phyloP scores from a whole-genome alignment of 1,140 invertebrate species.

The Drosophila asahinai region DNA sequence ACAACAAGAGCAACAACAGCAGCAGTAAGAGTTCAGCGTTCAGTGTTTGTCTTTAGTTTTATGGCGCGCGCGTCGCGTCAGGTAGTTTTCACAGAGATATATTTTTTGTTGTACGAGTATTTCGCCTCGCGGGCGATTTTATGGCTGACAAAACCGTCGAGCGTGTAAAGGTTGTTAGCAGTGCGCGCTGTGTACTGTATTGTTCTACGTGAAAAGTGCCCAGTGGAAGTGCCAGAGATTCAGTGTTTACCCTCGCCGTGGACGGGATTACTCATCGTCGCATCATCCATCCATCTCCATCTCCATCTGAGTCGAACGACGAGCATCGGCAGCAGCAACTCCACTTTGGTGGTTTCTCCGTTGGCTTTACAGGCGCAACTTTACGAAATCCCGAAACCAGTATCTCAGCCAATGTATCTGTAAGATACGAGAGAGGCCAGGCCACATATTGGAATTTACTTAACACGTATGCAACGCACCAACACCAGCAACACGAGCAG shows the following conservation, averaged over 20 bases:
- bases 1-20: constrained; percentile 40
- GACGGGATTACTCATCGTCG: constrained; percentile 55
- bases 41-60: constrained; percentile 72
- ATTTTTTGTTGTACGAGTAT: constrained; percentile 43
- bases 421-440: constrained; percentile 67
- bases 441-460: constrained; percentile 81
- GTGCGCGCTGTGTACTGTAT: constrained; percentile 25
- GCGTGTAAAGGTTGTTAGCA: constrained; percentile 77
- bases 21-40: constrained; percentile 22
- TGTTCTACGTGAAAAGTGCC: constrained; percentile 35
- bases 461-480: constrained; percentile 73
- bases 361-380: constrained; percentile 48
- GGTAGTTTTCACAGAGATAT: constrained; percentile 67
- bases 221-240: constrained; percentile 19
- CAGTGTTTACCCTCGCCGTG: constrained; percentile 28
- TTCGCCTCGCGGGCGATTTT: constrained; percentile 45
- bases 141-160: constrained; percentile 61
- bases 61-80: constrained; percentile 74
- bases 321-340: constrained; percentile 33
- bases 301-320: not conserved
- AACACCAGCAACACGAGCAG: constrained; percentile 26
- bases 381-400: constrained; percentile 75
- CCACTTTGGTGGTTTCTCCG: constrained; percentile 42
- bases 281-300: constrained; percentile 11
- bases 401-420: constrained; percentile 78